A percentile compares a stretch with the other conserved stretches of the same genome.
Evolutionary conservation across 2,113 vertebrate genomes (phyloP).

Genomic region (Perca flavescens): DNA sequence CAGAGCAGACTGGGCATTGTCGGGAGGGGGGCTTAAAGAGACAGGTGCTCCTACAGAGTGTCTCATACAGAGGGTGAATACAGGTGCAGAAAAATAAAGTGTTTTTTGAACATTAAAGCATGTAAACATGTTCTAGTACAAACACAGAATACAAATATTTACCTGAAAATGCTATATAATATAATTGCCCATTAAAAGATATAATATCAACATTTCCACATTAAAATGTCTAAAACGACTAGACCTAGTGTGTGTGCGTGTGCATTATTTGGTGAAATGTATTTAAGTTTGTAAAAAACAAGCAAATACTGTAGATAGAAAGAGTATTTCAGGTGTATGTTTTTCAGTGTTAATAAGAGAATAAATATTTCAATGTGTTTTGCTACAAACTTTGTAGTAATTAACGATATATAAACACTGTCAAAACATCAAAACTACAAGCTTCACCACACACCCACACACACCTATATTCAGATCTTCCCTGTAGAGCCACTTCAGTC

Average conservation of each 20-base stretch:
- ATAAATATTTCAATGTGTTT: not conserved
- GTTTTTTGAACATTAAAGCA: no score
- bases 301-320: not conserved
- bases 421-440: not conserved
- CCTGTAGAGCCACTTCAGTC: not conserved
- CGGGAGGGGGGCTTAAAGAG: no score
- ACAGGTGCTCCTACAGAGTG: no score
- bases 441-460: not conserved
- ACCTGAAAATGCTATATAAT: no score
- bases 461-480: conserved; percentile 39
- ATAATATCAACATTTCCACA: no score
- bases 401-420: not conserved
- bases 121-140: no score
- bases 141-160: no score
- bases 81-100: no score
- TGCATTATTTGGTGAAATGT: not conserved
- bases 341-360: not conserved
- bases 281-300: not conserved
- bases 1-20: no score
- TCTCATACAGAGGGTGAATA: no score
- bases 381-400: not conserved
- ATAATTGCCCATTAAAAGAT: no score
- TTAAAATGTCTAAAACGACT: no score
- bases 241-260: not conserved
- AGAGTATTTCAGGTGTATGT: not conserved